A percentile compares a stretch with the other conserved stretches of the same genome.
These are phyloP conservation scores for Nipponia nippon DNA, from an alignment of 2,113 vertebrate species.

Conservation along the genomic window DNA sequence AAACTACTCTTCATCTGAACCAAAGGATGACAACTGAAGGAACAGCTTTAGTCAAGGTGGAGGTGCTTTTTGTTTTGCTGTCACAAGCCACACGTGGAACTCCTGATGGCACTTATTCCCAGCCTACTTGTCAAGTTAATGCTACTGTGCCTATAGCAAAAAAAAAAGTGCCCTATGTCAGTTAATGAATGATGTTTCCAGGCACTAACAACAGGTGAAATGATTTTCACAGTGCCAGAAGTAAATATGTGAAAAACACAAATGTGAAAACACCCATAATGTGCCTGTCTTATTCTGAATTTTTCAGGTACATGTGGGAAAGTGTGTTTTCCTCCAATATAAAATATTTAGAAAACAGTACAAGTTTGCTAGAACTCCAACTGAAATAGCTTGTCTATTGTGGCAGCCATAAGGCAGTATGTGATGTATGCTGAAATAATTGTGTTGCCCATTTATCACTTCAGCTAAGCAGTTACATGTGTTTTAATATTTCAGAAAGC, in stretches of 20 bases:
- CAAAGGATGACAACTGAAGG: background rate
- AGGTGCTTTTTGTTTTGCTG: background rate
- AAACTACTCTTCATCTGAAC: background rate
- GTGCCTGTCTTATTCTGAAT: background rate
- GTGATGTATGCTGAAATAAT: too few species aligned
- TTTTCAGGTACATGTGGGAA: background rate
- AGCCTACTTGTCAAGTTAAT: background rate
- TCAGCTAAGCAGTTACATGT: background rate
- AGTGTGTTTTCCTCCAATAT: background rate
- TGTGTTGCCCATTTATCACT: background rate
- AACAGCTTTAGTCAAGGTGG: background rate
- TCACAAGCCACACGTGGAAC: fast-evolving
- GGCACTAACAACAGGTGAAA: background rate
- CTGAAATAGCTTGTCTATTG: background rate
- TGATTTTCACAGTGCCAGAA: background rate
- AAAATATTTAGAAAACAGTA: background rate
- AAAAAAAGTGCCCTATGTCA: background rate
- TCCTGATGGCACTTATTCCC: background rate
- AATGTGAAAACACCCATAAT: background rate
- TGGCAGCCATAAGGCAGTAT: too few species aligned
- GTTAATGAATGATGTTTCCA: background rate
- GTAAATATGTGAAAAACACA: background rate
- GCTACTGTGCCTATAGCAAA: background rate
- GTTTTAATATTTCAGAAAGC: background rate
- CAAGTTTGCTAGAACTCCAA: background rate